Evolutionary conservation across 2,797 vertebrate genomes (phyloP).

Genomic region (Falco naumanni): DNA sequence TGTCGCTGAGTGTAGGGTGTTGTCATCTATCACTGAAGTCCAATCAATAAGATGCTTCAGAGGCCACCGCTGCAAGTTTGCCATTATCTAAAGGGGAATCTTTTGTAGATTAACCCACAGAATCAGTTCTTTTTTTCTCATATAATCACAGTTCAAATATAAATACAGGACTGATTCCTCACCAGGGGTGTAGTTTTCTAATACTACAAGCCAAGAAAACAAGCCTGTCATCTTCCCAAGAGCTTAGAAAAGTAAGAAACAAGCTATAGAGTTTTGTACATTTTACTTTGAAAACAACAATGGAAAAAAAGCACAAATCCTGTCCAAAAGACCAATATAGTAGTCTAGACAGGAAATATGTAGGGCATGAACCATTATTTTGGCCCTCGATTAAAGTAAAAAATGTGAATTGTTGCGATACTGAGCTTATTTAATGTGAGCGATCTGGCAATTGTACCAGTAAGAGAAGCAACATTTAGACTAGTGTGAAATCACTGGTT

Average conservation of each 20-base stretch:
- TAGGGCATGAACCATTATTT: slow-evolving; percentile 63
- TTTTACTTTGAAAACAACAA: slow-evolving; percentile 40
- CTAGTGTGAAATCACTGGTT: slow-evolving; percentile 12
- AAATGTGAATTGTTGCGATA: slow-evolving; percentile 47
- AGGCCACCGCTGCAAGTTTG: neutral
- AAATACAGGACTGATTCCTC: neutral
- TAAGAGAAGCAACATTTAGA: slow-evolving; percentile 24
- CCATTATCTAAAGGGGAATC: neutral
- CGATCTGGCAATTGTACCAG: slow-evolving; percentile 29
- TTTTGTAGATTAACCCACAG: neutral
- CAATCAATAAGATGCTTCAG: neutral
- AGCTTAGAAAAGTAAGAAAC: neutral
- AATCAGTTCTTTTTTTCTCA: neutral
- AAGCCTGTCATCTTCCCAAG: neutral
- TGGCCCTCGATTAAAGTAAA: slow-evolving; percentile 62
- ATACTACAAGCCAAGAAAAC: neutral
- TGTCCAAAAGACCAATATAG: slow-evolving; percentile 55
- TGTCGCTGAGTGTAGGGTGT: neutral
- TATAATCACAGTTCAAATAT: neutral
- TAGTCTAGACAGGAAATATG: slow-evolving; percentile 79
- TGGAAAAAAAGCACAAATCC: slow-evolving; percentile 47
- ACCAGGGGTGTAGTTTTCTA: neutral
- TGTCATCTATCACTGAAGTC: neutral
- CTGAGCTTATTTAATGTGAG: slow-evolving; percentile 31
- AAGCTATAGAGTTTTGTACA: slow-evolving; percentile 12